phyloP scores from a whole-genome alignment of 2,113 vertebrate genomes.

The Rhinogobius similis region DNA sequence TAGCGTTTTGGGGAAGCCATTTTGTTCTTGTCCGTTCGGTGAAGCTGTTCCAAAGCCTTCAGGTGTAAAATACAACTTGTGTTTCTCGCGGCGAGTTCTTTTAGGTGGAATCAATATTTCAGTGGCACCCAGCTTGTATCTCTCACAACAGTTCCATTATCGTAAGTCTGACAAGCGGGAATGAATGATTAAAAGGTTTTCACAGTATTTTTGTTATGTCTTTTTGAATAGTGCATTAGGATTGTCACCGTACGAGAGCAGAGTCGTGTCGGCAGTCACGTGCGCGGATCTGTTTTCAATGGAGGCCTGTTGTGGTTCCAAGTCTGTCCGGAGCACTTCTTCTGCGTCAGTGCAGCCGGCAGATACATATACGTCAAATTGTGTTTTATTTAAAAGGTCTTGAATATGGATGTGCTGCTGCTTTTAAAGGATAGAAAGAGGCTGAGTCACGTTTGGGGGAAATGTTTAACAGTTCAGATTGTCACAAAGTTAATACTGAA shows the following conservation, averaged over 20 bases:
- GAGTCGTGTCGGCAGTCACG: conserved; percentile 19
- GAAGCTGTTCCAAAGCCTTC: conserved; percentile 56
- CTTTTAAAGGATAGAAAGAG: background rate
- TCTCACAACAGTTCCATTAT: conserved; percentile 58
- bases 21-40: conserved; percentile 61
- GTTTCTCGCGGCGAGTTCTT: conserved; percentile 59
- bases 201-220: conserved; percentile 37
- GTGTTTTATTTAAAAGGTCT: conserved; percentile 19
- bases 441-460: background rate
- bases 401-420: conserved; percentile 9
- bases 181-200: conserved; percentile 63
- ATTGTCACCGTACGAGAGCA: conserved; percentile 16
- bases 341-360: conserved; percentile 13
- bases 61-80: conserved; percentile 66
- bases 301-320: conserved; percentile 20
- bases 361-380: conserved; percentile 3
- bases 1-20: conserved; percentile 50
- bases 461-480: too few species aligned
- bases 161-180: conserved; percentile 57
- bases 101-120: conserved; percentile 73
- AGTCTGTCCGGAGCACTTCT: conserved; percentile 22
- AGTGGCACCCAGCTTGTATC: conserved; percentile 46
- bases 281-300: conserved; percentile 9
- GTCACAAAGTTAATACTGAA: background rate
- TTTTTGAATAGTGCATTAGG: conserved; percentile 58